phyloP scores from a whole-genome alignment of 1,140 invertebrate species.

The Brachionus manjavacas region DNA sequence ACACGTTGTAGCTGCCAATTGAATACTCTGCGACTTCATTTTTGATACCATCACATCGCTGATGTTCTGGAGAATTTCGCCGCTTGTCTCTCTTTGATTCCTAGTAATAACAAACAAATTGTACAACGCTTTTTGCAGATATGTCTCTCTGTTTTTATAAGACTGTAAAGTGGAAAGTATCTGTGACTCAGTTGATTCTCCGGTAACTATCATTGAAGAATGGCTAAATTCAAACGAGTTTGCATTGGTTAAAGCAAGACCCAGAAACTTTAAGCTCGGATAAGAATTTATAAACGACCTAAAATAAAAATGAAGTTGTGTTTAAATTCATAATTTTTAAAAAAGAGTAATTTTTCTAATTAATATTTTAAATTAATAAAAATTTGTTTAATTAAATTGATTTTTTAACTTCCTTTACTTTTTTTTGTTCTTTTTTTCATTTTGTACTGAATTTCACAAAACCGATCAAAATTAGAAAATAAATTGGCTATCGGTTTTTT shows the following conservation, averaged over 20 bases:
- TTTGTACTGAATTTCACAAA: too few species aligned
- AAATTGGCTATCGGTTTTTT: too few species aligned
- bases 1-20: slow-evolving; percentile 4
- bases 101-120: slow-evolving; percentile 4
- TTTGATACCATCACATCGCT: neutral
- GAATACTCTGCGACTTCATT: neutral
- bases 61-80: neutral
- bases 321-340: too few species aligned
- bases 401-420: too few species aligned
- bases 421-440: too few species aligned
- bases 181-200: slow-evolving; percentile 6
- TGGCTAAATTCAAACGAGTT: slow-evolving; percentile 2
- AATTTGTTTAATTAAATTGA: too few species aligned
- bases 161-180: neutral
- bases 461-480: too few species aligned
- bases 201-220: neutral
- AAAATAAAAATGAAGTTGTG: neutral
- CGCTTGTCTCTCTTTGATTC: neutral
- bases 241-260: slow-evolving; percentile 24
- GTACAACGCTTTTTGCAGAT: slow-evolving; percentile 3
- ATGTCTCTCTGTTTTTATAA: neutral
- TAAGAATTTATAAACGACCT: neutral
- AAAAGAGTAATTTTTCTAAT: too few species aligned
- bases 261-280: neutral
- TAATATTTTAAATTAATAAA: too few species aligned